Base-by-base conservation (phyloP, 2,797 vertebrate species). In the Cottoperca gobio region DNA sequence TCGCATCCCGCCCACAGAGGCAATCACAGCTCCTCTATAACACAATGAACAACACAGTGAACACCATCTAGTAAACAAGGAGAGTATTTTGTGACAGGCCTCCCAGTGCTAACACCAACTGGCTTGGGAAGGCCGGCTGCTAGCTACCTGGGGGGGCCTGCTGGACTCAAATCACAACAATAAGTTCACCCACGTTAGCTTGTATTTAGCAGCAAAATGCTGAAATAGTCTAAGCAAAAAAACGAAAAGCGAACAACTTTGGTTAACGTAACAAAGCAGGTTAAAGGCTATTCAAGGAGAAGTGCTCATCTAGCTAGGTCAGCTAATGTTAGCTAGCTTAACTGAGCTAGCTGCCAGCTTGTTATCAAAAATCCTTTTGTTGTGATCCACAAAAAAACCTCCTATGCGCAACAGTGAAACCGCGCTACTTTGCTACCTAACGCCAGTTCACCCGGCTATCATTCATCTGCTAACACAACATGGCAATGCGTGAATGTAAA, bases 281-380 rank as follows among this genome's bases (percentile, higher is more conserved):
- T 8, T 3, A 13, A 39, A 66, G 19, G 23, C 0, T 43, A 17
- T 48, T 73, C 10, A 33, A 6, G 35, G 16, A 45, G 19, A 40
- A 67, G 24, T 40, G 66, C 33, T 17, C 33, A 8, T 69, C 31
- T 33, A 8, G 79, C 83, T 72, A 31, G 57, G 54, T 48, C 14
- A 65, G 88, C 88, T 87, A 89, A 50, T 75, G 71, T 79, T 92
- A 93, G 91, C 92, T 93, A 91, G 90, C 92, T 53, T 40, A 8
- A 54, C n/a, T 16, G 19, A 74, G 81, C 88, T 92, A 90, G 78
- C 88, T 74, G 73, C 69, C 86, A 89, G 90, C 89, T 91, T 92
- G 91, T 89, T 91, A 87, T 89, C 91, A 89, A 87, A 86, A 92
- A 91, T 93, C 92, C 93, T 93, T 93, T 94, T 94, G 92, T 94